A percentile compares a stretch with the other conserved stretches of the same genome.
Conservation (phyloP, 2,797 vertebrate species). For the Alcedo atthis region DNA sequence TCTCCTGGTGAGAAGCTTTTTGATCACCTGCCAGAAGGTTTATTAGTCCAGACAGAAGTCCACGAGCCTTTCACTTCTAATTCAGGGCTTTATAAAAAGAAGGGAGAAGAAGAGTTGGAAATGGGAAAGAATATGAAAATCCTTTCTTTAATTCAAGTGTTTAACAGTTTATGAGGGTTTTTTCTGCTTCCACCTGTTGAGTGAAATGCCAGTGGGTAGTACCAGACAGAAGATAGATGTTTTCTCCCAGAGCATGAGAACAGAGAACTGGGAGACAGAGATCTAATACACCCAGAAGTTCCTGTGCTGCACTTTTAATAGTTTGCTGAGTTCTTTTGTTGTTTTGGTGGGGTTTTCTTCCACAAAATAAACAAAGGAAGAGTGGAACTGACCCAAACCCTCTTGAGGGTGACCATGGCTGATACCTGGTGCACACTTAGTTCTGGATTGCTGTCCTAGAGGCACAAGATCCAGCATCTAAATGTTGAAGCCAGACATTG, state of each 20-base stretch:
- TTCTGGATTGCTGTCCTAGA: neutral
- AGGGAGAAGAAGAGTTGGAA: neutral
- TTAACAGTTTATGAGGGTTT: neutral
- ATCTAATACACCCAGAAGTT: neutral
- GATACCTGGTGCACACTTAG: neutral
- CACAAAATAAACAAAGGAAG: neutral
- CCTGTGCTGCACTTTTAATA: neutral
- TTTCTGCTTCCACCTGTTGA: neutral
- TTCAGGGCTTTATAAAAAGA: neutral
- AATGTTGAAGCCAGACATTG: neutral
- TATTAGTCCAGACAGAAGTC: neutral
- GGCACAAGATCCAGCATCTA: neutral
- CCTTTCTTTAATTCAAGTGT: neutral
- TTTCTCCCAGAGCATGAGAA: neutral
- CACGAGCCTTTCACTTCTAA: neutral
- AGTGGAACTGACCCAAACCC: neutral
- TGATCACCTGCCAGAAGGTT: neutral
- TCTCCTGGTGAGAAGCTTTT: neutral
- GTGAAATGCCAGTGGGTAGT: neutral
- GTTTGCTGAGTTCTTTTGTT: too few species aligned
- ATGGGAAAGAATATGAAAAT: neutral
- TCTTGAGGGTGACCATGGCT: neutral
- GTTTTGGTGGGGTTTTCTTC: neutral
- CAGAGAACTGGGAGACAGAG: neutral
- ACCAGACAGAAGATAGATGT: neutral